These are phyloP conservation scores for Sepioteuthis lessoniana DNA, from an alignment of 2,888 invertebrate genomes.

Conservation along the genomic window DNA sequence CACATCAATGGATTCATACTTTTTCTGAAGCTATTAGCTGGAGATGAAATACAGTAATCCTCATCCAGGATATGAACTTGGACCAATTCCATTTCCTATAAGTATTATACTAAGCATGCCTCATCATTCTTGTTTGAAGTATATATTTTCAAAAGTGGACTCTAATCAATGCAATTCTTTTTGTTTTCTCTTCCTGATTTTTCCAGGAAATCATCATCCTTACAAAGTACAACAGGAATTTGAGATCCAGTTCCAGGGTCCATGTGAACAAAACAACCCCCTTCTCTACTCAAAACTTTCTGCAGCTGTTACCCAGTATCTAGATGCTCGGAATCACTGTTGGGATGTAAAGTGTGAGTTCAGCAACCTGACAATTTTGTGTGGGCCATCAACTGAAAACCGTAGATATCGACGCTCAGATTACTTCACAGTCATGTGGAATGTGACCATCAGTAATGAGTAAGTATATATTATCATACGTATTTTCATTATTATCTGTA, in stretches of 20 bases:
- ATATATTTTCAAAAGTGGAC: not conserved
- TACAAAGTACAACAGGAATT: conserved; percentile 59
- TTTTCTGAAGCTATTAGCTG: no score
- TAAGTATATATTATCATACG: no score
- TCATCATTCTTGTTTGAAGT: not conserved
- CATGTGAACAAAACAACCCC: conserved; percentile 57
- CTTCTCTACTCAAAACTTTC: conserved; percentile 55
- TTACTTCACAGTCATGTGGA: conserved; percentile 60
- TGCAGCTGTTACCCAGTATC: conserved; percentile 52
- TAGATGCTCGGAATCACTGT: conserved; percentile 57
- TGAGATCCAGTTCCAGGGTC: conserved; percentile 60
- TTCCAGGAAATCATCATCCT: conserved; percentile 55
- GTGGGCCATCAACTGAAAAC: conserved; percentile 51
- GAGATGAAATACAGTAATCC: no score
- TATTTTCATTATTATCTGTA: no score
- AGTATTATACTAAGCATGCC: no score
- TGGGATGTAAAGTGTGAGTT: conserved; percentile 56
- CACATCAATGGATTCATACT: no score
- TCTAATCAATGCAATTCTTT: not conserved
- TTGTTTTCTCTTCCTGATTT: conserved; percentile 47
- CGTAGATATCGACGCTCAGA: conserved; percentile 52
- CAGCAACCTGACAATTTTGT: conserved; percentile 57
- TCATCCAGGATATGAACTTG: no score
- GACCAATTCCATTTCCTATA: no score
- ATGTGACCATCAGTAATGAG: conserved; percentile 58